Percentiles rank a stretch among this genome's conserved stretches.
Evolutionary conservation across 2,888 invertebrate genomes (phyloP).

Genomic region (Gymnocheta viridis): DNA sequence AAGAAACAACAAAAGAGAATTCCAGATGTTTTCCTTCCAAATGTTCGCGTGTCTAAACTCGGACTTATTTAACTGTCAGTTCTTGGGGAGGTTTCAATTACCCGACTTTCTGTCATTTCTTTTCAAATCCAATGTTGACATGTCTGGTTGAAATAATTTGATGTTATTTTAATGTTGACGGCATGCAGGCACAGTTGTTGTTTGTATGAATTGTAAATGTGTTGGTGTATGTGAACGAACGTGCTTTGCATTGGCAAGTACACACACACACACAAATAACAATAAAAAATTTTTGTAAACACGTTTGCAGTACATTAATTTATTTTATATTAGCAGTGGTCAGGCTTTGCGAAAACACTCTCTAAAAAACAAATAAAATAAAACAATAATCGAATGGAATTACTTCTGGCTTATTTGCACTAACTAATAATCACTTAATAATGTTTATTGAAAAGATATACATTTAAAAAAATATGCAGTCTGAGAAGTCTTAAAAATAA

Average conservation of each 20-base stretch:
- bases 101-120: not conserved
- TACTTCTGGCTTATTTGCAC: not conserved
- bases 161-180: conserved; percentile 18
- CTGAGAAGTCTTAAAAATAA: not conserved
- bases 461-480: too few relatives aligned
- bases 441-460: not conserved
- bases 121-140: not conserved
- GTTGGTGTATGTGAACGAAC: conserved; percentile 27
- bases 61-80: too few relatives aligned
- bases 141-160: conserved; percentile 12
- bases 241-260: conserved; percentile 49
- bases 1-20: too few relatives aligned
- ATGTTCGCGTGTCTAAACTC: too few relatives aligned
- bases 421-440: not conserved
- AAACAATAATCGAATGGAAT: conserved; percentile 12
- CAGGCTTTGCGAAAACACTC: conserved; percentile 22
- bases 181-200: not conserved
- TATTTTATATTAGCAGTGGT: conserved; percentile 53
- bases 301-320: conserved; percentile 61
- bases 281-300: conserved; percentile 37
- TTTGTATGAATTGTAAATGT: not conserved
- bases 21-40: too few relatives aligned
- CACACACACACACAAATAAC: not conserved
- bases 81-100: too few relatives aligned
- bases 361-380: not conserved